These are phyloP conservation scores for Chloromyia formosa DNA, from an alignment of 2,888 invertebrate species.

Conservation along the genomic window DNA sequence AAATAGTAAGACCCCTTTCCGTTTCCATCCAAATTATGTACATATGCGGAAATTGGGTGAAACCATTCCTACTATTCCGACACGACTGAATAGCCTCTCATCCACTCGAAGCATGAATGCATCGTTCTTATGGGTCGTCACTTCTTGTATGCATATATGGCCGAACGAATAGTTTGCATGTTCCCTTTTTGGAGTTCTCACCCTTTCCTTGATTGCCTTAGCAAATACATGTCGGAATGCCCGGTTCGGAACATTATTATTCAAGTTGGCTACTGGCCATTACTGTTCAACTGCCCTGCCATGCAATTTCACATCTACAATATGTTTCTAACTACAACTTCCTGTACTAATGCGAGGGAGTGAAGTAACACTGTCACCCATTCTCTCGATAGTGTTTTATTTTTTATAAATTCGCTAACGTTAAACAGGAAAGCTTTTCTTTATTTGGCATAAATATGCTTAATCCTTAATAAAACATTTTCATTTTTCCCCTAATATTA, in stretches of 20 bases:
- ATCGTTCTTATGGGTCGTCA: slow-evolving; percentile 14
- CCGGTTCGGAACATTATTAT: slow-evolving; percentile 26
- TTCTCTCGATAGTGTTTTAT: too few species aligned
- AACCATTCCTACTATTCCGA: background rate
- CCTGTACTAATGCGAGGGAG: slow-evolving; percentile 12
- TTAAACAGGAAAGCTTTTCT: too few species aligned
- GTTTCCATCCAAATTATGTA: background rate
- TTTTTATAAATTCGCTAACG: too few species aligned
- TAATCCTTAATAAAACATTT: too few species aligned
- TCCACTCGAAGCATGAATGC: background rate
- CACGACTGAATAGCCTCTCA: background rate
- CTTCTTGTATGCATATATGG: background rate
- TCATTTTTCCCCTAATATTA: too few species aligned
- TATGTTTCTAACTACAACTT: slow-evolving; percentile 38
- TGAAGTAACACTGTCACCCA: background rate
- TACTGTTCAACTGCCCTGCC: slow-evolving; percentile 17
- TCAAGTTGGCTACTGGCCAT: slow-evolving; percentile 36
- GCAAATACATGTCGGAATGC: background rate
- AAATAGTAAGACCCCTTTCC: too few species aligned
- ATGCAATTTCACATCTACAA: slow-evolving; percentile 5
- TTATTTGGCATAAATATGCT: too few species aligned
- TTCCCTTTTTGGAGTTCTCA: background rate
- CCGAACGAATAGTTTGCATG: background rate
- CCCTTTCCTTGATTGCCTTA: background rate
- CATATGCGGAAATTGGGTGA: slow-evolving; percentile 20